phyloP scores from a whole-genome alignment of 2,888 invertebrate species.

The Hanleya hanleyi region DNA sequence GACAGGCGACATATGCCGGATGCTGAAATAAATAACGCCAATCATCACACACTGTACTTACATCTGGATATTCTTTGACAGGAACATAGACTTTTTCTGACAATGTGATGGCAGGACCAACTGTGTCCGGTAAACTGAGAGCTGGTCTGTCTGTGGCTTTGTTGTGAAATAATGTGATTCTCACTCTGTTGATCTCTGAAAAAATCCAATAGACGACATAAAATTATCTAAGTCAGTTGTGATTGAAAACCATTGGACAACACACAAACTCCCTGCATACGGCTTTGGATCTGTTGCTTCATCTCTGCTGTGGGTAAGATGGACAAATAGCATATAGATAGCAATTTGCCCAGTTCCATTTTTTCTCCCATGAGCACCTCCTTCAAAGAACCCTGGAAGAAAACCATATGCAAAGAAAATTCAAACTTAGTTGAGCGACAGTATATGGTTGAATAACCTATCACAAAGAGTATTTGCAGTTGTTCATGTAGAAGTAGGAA shows the following conservation, averaged over 20 bases:
- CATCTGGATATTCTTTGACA: conserved; percentile 99
- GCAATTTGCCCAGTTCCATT: too few species aligned
- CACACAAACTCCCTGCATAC: not conserved
- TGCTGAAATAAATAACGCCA: too few species aligned
- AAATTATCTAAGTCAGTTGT: not conserved
- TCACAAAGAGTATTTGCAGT: not conserved
- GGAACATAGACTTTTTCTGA: conserved; percentile 99
- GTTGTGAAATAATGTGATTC: conserved; percentile 98
- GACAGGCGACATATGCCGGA: too few species aligned
- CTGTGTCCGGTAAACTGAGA: conserved; percentile 61
- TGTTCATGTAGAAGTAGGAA: not conserved
- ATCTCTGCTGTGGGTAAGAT: too few species aligned
- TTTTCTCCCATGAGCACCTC: too few species aligned
- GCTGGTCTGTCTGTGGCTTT: conserved; percentile 97
- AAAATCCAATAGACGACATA: conserved; percentile 26
- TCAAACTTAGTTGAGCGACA: not conserved
- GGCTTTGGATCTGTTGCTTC: too few species aligned
- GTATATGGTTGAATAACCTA: not conserved
- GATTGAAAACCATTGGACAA: not conserved
- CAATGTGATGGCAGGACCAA: conserved; percentile 89
- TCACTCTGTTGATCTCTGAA: conserved; percentile 90
- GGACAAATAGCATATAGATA: too few species aligned
- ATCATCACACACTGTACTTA: too few species aligned
- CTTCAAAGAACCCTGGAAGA: too few species aligned
- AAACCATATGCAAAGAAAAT: not conserved